Percentiles rank a stretch among this genome's conserved stretches.
These are phyloP conservation scores for Melanotaenia boesemani DNA, from an alignment of 2,797 vertebrate genomes.

Conservation along the genomic window DNA sequence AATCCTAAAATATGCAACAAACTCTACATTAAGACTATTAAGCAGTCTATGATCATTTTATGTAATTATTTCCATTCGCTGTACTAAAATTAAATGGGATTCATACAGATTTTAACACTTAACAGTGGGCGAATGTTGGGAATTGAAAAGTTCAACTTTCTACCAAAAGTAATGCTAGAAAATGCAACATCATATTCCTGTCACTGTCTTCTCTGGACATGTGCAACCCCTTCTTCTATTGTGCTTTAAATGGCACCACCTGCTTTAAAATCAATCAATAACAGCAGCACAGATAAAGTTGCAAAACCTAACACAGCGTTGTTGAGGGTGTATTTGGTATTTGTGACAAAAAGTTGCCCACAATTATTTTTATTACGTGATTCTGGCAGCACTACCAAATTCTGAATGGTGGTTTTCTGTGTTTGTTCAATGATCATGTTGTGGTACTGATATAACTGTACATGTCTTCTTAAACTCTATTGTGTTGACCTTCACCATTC, in stretches of 20 bases:
- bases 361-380: too few relatives aligned
- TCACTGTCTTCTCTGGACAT: too few relatives aligned
- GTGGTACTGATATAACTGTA: neutral
- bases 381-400: too few relatives aligned
- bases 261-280: neutral
- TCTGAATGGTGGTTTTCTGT: too few relatives aligned
- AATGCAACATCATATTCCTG: neutral
- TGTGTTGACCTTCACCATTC: conserved; percentile 5
- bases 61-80: too few relatives aligned
- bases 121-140: neutral
- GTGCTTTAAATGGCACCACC: neutral
- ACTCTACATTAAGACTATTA: too few relatives aligned
- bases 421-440: neutral
- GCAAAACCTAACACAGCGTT: neutral
- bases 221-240: neutral
- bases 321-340: too few relatives aligned
- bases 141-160: neutral
- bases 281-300: too few relatives aligned
- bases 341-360: too few relatives aligned
- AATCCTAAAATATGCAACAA: neutral
- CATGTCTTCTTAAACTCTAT: neutral
- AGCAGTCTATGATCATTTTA: too few relatives aligned
- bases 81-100: too few relatives aligned
- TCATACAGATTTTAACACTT: neutral
- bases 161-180: neutral